Conservation (phyloP, 2,113 vertebrate genomes). For the Laticauda laticaudata region DNA sequence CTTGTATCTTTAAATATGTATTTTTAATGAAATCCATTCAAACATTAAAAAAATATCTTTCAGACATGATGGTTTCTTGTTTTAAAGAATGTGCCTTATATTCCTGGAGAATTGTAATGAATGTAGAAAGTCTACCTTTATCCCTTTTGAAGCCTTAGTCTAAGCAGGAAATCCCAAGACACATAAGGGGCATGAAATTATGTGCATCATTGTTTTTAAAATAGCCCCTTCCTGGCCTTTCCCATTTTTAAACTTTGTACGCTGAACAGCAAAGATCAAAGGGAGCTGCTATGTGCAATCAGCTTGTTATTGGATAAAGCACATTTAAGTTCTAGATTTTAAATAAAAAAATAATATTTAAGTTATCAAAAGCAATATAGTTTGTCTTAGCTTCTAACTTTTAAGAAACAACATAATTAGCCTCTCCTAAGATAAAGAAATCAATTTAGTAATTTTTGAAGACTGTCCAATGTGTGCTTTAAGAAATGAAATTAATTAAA, state of each 20-base stretch:
- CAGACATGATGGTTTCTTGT: background rate
- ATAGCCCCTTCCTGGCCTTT: background rate
- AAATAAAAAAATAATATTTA: background rate
- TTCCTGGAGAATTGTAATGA: background rate
- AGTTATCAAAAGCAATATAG: background rate
- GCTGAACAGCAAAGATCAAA: background rate
- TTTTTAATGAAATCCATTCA: constrained; percentile 11
- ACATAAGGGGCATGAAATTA: background rate
- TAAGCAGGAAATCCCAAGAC: background rate
- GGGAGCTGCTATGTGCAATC: background rate
- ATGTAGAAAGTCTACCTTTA: background rate
- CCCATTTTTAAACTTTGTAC: background rate
- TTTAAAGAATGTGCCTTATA: background rate
- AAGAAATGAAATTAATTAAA: background rate
- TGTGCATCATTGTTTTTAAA: background rate
- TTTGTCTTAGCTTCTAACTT: background rate
- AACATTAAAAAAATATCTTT: background rate
- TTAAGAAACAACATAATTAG: background rate
- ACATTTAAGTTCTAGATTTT: background rate
- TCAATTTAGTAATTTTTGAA: background rate
- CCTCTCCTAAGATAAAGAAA: background rate
- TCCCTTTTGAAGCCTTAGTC: background rate
- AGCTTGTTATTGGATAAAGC: background rate
- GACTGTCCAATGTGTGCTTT: background rate
- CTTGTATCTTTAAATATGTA: background rate